phyloP scores from a whole-genome alignment of 2,113 vertebrate species.

The Myanophis thanlyinensis region DNA sequence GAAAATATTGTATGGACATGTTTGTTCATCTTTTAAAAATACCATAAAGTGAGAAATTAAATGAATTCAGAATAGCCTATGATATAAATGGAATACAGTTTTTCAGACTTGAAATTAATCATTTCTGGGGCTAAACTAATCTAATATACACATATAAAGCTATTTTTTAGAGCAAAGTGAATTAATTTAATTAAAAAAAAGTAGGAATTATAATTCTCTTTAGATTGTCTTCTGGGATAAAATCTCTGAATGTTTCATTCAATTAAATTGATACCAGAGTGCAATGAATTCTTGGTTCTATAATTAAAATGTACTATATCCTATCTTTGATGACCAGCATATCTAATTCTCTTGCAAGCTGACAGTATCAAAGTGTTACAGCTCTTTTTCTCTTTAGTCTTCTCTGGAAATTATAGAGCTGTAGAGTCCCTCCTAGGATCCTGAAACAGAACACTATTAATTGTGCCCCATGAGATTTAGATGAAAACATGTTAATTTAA shows the following conservation, averaged over 20 bases:
- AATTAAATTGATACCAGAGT: not conserved
- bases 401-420: not conserved
- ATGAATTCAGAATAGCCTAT: not conserved
- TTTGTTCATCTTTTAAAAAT: not conserved
- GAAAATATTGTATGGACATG: not conserved
- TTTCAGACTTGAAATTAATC: not conserved
- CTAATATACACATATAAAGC: not conserved
- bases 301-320: not conserved
- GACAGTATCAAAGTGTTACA: not conserved
- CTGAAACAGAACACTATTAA: not conserved
- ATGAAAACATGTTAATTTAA: not conserved
- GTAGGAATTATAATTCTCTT: not conserved
- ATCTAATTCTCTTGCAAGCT: not conserved
- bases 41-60: not conserved
- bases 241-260: not conserved
- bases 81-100: not conserved
- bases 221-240: not conserved
- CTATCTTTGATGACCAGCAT: not conserved
- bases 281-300: not conserved
- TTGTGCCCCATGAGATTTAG: not conserved
- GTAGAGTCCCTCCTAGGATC: not conserved
- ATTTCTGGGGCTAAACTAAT: not conserved
- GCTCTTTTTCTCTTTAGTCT: not conserved
- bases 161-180: not conserved
- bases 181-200: not conserved